Conservation (phyloP, 1,140 invertebrate genomes). For the Drosophila pseudoobscura region DNA sequence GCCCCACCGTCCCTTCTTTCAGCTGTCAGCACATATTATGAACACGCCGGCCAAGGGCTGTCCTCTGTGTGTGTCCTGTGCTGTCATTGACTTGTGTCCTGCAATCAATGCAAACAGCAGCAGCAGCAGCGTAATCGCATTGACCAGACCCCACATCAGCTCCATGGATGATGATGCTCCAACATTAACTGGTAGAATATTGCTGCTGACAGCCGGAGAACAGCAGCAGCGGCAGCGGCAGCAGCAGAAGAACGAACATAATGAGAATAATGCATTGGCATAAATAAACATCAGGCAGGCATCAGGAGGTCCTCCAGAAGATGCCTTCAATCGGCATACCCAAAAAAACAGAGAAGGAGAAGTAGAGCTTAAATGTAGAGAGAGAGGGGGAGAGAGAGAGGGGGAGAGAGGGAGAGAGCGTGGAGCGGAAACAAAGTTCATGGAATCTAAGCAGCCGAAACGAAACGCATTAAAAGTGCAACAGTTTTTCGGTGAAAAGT, state of each 20-base stretch:
- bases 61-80: constrained; percentile 36
- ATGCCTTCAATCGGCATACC: constrained; percentile 32
- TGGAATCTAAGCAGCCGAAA: constrained; percentile 63
- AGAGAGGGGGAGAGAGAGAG: no score
- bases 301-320: constrained; percentile 1
- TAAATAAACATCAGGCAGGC: constrained; percentile 64
- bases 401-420: no score
- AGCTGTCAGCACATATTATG: no score
- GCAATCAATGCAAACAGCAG: constrained; percentile 74
- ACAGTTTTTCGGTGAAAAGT: constrained; percentile 59
- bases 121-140: constrained; percentile 57
- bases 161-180: neutral
- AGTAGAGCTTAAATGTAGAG: no score
- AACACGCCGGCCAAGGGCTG: constrained; percentile 1
- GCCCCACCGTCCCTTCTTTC: no score
- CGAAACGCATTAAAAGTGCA: constrained; percentile 74
- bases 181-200: constrained; percentile 51
- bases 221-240: neutral
- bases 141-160: constrained; percentile 50
- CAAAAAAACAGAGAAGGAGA: neutral
- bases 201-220: constrained; percentile 56
- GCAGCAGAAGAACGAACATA: constrained; percentile 31
- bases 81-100: constrained; percentile 61
- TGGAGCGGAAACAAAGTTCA: neutral
- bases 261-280: constrained; percentile 39